phyloP scores from a whole-genome alignment of 2,888 invertebrate species.

The Platycheirus rosarum region DNA sequence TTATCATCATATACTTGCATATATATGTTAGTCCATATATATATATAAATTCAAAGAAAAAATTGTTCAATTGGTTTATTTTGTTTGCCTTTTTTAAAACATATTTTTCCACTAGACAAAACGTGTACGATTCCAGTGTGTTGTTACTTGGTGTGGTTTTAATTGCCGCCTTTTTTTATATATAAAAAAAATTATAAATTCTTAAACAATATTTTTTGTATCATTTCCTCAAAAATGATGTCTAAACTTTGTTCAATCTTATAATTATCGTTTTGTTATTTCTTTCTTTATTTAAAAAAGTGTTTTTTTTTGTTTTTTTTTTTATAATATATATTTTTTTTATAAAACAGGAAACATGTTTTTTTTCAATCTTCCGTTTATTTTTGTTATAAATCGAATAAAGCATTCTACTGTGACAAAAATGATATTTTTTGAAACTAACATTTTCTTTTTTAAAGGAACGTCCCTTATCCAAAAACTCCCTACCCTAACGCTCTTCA shows the following conservation, averaged over 20 bases:
- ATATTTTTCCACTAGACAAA: conserved; percentile 60
- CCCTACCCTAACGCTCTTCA: neutral
- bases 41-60: conserved; percentile 53
- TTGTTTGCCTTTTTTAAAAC: conserved; percentile 20
- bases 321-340: conserved; percentile 5
- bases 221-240: conserved; percentile 39
- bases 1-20: conserved; percentile 56
- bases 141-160: neutral
- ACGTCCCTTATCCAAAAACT: neutral
- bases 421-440: neutral
- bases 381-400: neutral
- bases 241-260: conserved; percentile 59
- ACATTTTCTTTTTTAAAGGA: no score
- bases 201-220: conserved; percentile 27
- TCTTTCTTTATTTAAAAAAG: neutral
- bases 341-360: neutral
- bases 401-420: neutral
- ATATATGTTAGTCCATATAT: conserved; percentile 7
- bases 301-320: neutral
- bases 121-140: conserved; percentile 49
- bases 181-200: conserved; percentile 31
- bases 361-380: neutral
- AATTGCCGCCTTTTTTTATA: conserved; percentile 10
- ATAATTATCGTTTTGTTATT: conserved; percentile 30
- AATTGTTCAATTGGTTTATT: conserved; percentile 40